Base-by-base conservation (phyloP, 2,888 invertebrate genomes). In the Phlogophora meticulosa region DNA sequence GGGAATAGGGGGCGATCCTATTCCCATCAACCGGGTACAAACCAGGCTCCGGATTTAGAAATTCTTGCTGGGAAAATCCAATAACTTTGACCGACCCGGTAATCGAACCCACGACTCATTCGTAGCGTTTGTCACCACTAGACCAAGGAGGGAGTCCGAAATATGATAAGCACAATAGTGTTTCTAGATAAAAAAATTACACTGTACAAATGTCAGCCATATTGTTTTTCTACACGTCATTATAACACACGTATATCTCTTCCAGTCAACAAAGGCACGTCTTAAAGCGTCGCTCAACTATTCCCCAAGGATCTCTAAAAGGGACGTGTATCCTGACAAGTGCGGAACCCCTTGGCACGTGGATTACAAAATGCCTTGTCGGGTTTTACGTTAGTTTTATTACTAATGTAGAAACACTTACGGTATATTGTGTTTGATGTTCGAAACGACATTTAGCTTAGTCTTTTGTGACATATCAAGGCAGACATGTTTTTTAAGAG, bases 281-380 rank as follows among this genome's bases (percentile, higher is more conserved):
- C 55, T 24, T 32, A 43, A 55, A 53, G 15, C 15, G n/a, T 49
- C 20, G 36, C 40, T 56, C 56, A 67, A 61, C 56, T 56, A 61
- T 56, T 61, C 74, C 68, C 56, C 20, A 40, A 38, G 61, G 68
- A 61, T 5, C 46, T 22, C 51, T 74, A 68, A 52, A 67, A 57
- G 46, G 51, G 42, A 17, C 51, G 36, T 11, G 68, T 52, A 61
- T 51, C 55, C 45, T 68, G 68, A 52, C 42, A 42, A 52, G 28
- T 67, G 32, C 45, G 28, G 68, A 68, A 61, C 61, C 45, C 22
- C 42, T 46, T 46, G 74, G 56, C 56, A 43, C 10, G 38, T 34
- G 15, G 17, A 60, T 38, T 59, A 56, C 49, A 51, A 68, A 51
- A 67, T 55, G 60, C 42, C 51, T 20, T 17, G 24, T 43, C 4